These are phyloP conservation scores for Rhinichthys klamathensis DNA, from an alignment of 2,113 vertebrate species.

Conservation along the genomic window DNA sequence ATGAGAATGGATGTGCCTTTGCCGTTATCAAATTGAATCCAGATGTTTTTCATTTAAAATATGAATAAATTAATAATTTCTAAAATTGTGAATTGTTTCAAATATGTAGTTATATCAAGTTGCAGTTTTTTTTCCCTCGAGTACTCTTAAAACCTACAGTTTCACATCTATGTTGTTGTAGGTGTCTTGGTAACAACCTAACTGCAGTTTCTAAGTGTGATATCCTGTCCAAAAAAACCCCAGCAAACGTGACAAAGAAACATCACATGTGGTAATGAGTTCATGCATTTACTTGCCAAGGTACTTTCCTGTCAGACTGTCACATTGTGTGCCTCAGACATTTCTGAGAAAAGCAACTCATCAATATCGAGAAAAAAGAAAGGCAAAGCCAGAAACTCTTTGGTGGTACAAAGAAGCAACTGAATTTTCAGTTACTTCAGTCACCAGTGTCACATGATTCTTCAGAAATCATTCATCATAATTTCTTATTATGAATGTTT, in stretches of 20 bases:
- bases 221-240: slow-evolving; percentile 32
- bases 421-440: too few species aligned
- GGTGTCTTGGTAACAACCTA: not conserved
- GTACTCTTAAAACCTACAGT: not conserved
- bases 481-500: too few species aligned
- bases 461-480: too few species aligned
- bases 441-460: too few species aligned
- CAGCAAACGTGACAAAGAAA: not conserved
- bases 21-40: slow-evolving; percentile 80
- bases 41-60: slow-evolving; percentile 83
- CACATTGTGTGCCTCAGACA: not conserved
- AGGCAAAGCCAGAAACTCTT: not conserved
- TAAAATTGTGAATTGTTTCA: slow-evolving; percentile 64
- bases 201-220: not conserved
- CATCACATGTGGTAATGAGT: slow-evolving; percentile 15
- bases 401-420: not conserved
- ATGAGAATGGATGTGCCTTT: slow-evolving; percentile 81
- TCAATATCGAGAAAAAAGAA: not conserved
- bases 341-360: slow-evolving; percentile 17
- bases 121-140: not conserved
- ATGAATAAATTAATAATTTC: slow-evolving; percentile 77
- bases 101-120: not conserved
- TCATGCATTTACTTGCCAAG: not conserved
- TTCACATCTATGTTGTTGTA: not conserved
- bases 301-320: slow-evolving; percentile 26